Evolutionary conservation across 2,113 vertebrate genomes (phyloP).

Genomic region (Neotragus moschatus): DNA sequence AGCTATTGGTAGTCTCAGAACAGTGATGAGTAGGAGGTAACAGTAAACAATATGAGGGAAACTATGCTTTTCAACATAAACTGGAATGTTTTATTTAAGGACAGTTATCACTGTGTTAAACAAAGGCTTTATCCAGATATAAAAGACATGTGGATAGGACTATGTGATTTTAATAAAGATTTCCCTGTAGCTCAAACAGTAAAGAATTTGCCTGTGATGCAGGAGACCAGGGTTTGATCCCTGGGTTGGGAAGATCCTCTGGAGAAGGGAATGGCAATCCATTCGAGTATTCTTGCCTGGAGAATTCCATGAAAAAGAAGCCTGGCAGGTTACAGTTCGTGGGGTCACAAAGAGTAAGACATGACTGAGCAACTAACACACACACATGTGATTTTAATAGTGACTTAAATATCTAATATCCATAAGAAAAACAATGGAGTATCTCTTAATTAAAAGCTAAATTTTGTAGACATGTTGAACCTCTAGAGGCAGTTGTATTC

Average conservation of each 20-base stretch:
- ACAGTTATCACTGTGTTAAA: not conserved
- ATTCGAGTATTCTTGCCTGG: not conserved
- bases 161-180: not conserved
- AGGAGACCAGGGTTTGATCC: not conserved
- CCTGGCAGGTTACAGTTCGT: not conserved
- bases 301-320: not conserved
- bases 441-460: not conserved
- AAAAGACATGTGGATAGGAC: not conserved
- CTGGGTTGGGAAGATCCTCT: not conserved
- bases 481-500: not conserved
- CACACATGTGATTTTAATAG: not conserved
- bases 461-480: not conserved
- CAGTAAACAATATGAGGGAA: not conserved
- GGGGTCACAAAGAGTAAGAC: rapidly evolving
- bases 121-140: not conserved
- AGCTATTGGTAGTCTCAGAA: not conserved
- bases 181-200: not conserved
- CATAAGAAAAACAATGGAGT: not conserved
- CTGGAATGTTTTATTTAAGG: not conserved
- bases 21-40: not conserved
- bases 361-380: not conserved
- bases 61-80: not conserved
- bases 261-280: not conserved
- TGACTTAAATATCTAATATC: not conserved
- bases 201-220: not conserved